phyloP scores from a whole-genome alignment of 2,113 vertebrate genomes.

The Pygoscelis antarcticus region DNA sequence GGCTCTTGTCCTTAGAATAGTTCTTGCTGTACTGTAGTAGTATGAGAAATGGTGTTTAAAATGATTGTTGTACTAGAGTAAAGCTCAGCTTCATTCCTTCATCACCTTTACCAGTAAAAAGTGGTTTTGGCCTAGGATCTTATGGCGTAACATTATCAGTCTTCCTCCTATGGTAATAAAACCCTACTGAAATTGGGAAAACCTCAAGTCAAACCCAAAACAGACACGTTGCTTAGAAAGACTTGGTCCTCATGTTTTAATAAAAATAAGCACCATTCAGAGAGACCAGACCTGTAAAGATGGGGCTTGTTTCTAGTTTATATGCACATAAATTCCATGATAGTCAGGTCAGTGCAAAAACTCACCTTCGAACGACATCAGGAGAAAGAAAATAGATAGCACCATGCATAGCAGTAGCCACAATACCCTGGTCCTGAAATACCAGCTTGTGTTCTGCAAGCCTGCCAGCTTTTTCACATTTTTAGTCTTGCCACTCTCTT shows the following conservation, averaged over 20 bases:
- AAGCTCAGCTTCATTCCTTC: not conserved
- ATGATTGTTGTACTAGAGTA: not conserved
- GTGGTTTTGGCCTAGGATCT: not conserved
- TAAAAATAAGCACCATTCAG: not conserved
- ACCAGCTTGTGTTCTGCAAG: not conserved
- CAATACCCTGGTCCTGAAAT: not conserved
- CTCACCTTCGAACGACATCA: not conserved
- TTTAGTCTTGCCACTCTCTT: not conserved
- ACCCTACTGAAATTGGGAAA: not conserved
- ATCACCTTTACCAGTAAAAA: not conserved
- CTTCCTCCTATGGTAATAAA: not conserved
- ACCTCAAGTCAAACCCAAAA: not conserved
- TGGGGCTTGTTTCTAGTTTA: not conserved
- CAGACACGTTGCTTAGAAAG: not conserved
- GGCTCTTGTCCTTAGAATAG: not conserved
- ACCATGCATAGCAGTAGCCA: not conserved
- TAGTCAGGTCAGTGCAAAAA: not conserved
- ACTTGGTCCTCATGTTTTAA: not conserved
- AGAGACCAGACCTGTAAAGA: not conserved
- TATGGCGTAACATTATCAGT: fast-evolving
- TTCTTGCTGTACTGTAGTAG: not conserved
- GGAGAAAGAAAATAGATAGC: not conserved
- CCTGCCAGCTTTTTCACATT: not conserved
- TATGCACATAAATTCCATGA: not conserved
- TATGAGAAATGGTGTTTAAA: not conserved